Conservation (phyloP, 1,140 invertebrate genomes). For the Whitmania pigra region DNA sequence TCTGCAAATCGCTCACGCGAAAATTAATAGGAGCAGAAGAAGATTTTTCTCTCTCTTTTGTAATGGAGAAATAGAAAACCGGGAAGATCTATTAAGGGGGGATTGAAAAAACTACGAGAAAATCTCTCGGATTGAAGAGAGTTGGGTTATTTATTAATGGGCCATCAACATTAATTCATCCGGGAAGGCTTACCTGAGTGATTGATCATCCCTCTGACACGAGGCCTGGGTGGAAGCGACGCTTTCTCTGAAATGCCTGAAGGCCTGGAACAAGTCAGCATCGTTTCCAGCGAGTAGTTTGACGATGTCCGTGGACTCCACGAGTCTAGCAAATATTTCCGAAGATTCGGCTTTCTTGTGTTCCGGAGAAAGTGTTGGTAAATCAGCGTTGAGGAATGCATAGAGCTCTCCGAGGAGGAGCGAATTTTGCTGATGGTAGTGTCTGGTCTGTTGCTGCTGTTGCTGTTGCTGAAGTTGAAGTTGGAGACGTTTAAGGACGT, state of each 20-base stretch:
- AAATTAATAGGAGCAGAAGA: too few relatives aligned
- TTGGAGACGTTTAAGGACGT: background rate
- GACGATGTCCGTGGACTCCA: background rate
- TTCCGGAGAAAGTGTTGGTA: slow-evolving; percentile 9
- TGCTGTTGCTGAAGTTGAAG: background rate
- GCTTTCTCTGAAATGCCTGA: background rate
- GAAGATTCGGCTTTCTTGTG: background rate
- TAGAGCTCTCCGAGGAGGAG: background rate
- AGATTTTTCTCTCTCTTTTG: too few relatives aligned
- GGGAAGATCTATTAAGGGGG: too few relatives aligned
- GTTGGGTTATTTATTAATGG: too few relatives aligned
- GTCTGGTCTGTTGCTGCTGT: background rate
- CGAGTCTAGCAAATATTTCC: background rate
- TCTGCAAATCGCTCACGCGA: too few relatives aligned
- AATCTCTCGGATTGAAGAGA: too few relatives aligned
- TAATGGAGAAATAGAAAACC: too few relatives aligned
- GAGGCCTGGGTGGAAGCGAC: background rate
- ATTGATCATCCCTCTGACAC: slow-evolving; percentile 3
- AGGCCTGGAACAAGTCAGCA: background rate
- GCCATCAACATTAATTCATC: background rate
- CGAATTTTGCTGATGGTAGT: too few relatives aligned
- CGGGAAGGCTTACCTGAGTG: slow-evolving; percentile 5
- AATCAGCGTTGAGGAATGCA: slow-evolving; percentile 21
- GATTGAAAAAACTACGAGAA: too few relatives aligned
- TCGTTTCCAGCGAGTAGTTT: background rate